Evolutionary conservation across 2,113 vertebrate genomes (phyloP), one percentile per base, ranked within the genome.

Genomic region (Anser brachyrhynchus): DNA sequence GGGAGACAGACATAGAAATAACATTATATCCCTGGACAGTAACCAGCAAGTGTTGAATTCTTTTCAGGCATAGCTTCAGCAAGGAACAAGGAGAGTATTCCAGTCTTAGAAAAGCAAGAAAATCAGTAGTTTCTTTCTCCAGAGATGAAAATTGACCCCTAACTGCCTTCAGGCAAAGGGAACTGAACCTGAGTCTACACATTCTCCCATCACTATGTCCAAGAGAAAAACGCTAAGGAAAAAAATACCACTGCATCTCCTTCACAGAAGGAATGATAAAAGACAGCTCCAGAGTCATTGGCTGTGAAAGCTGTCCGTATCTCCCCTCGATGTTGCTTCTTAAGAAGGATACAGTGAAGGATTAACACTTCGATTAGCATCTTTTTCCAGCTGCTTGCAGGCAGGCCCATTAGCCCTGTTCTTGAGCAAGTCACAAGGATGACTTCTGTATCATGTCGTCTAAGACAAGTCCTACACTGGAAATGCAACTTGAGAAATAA

Each of bases 341-440:
- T 61, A 69, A 39, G 35, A 77, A 84, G 43, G 37, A 79, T 57
- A 18, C 29, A 57, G 23, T 39, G 57, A 65, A 88, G 54, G 15
- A 84, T 71, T 12, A 9, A 5, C 37, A 52, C 4, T 26, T 15
- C 28, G 16, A 80, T 6, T 23, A 26, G 26, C 18, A 31, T 2
- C 13, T 69, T 81, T 66, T 58, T 18, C 4, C 21, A 61, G 25
- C 28, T 39, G 22, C 18, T 35, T 64, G 23, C 23, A 66, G 12
- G 11, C 54, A 76, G 33, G 29, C 17, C 54, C 13, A 21, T 46
- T 81, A 10, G 23, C 22, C 9, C 0, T 0, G 2, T 29, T 39
- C 25, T 58, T 49, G 44, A 31, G 16, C 13, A 28, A 19, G n/a
- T 59, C 41, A 17, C 65, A 59, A 92, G 11, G 16, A 77, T 59